Evolutionary conservation across 2,113 vertebrate genomes (phyloP).

Genomic region (Petrocephalus zakoni): DNA sequence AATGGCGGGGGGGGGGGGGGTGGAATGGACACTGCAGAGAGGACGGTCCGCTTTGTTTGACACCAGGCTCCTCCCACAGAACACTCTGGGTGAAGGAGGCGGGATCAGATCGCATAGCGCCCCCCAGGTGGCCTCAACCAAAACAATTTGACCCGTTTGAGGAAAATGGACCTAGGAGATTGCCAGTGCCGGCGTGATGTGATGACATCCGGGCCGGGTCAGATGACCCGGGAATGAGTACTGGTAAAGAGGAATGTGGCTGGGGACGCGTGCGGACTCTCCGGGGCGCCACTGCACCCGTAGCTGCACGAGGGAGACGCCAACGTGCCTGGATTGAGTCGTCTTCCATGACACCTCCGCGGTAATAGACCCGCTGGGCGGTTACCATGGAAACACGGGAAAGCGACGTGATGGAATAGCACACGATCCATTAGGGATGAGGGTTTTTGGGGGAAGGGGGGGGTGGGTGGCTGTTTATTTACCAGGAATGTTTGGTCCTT

Average conservation of each 20-base stretch:
- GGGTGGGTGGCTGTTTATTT: conserved; percentile 48
- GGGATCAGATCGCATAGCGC: conserved; percentile 37
- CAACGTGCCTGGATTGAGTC: conserved; percentile 37
- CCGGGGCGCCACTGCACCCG: background rate
- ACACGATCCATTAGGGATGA: conserved; percentile 48
- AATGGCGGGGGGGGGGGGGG: background rate
- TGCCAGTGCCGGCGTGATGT: background rate
- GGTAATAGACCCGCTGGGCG: conserved; percentile 45
- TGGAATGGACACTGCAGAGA: background rate
- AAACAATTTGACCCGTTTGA: conserved; percentile 48
- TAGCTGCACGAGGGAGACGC: conserved; percentile 23
- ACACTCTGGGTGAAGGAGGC: conserved; percentile 27
- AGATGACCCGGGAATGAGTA: background rate
- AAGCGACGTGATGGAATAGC: conserved; percentile 35
- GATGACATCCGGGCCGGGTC: background rate
- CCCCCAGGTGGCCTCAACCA: conserved; percentile 36
- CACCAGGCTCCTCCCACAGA: conserved; percentile 38
- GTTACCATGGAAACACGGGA: conserved; percentile 48
- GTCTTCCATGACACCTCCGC: conserved; percentile 41
- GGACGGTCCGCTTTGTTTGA: conserved; percentile 32
- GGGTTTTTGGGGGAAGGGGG: background rate
- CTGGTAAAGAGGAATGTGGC: background rate
- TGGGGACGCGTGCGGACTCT: background rate
- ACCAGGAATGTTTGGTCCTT: conserved; percentile 50
- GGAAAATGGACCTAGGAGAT: conserved; percentile 32